These are phyloP conservation scores for Paramuricea clavata DNA, from an alignment of 92 coral and sea anemone genomes.

Conservation along the genomic window DNA sequence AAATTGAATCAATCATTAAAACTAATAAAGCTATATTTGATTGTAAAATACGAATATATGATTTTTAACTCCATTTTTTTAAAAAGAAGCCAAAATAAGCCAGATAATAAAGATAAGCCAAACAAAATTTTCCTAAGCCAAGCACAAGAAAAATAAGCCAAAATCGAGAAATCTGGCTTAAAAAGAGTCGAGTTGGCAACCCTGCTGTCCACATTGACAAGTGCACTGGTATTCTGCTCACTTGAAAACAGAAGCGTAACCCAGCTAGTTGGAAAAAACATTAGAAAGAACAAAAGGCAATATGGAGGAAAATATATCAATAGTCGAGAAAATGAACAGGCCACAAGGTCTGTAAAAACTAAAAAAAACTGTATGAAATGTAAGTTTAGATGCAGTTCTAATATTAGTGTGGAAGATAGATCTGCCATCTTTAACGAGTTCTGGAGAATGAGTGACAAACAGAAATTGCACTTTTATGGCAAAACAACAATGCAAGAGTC, in stretches of 20 bases:
- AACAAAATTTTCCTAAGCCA: too few species aligned
- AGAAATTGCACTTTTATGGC: constrained; percentile 35
- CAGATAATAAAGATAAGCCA: too few species aligned
- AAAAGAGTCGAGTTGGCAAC: too few species aligned
- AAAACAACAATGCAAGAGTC: not conserved
- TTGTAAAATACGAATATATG: too few species aligned
- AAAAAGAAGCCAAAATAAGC: too few species aligned
- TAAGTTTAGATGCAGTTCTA: constrained; percentile 33
- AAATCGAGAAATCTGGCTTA: too few species aligned
- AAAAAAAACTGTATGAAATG: constrained; percentile 35
- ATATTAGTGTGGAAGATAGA: constrained; percentile 34
- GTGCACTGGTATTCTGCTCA: constrained; percentile 30
- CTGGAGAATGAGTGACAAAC: constrained; percentile 36
- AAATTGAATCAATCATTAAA: too few species aligned
- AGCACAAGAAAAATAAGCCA: too few species aligned
- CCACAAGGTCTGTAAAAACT: constrained; percentile 34
- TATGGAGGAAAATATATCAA: constrained; percentile 2
- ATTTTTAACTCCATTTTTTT: too few species aligned
- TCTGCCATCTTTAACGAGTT: constrained; percentile 27
- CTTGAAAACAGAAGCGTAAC: constrained; percentile 35
- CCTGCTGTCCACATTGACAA: constrained; percentile 28
- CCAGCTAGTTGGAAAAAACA: constrained; percentile 26
- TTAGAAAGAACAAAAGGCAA: constrained; percentile 16
- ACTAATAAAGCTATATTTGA: too few species aligned
- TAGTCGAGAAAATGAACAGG: constrained; percentile 9